Evolutionary conservation across 2,113 vertebrate genomes (phyloP), one percentile per base, ranked within the genome.

Genomic region (Centrocercus urophasianus): DNA sequence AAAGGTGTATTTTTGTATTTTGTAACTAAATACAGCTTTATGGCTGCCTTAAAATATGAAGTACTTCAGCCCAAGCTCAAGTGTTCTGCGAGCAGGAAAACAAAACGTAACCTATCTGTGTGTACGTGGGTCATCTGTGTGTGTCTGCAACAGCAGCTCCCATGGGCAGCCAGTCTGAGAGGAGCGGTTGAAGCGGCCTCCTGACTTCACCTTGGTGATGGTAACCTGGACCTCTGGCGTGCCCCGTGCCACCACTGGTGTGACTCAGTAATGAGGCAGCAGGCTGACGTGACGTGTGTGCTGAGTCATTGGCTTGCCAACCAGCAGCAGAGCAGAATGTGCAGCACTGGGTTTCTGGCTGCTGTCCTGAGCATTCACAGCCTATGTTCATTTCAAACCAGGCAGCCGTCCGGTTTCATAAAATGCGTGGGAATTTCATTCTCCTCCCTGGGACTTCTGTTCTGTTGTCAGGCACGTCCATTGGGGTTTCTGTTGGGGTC

Each of bases 281-380:
- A 59, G 48, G 17, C 3, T 48, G 82, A 48, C 70, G 42, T 25
- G 54, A 38, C 34, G 1, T 36, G 5, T 3, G 19, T 77, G 83
- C 78, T 70, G 83, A 64, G 65, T 90, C 85, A 95, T 88, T 86
- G 92, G 48, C 93, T 89, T 73, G 54, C 25, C 34, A 52, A 21
- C 73, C 73, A 67, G 3, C 79, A 73, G 88, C 79, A 48, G 56
- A 59, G 67, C 59, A 64, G 45, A 82, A 67, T 50, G 75, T 77
- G 76, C 75, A 36, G 71, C 63, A 1, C 0, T 52, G 83, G 67
- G 28, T 38, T 86, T 88, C 21, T 86, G 90, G 72, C 86, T 94
- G 79, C 92, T 72, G 79, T 91, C 77, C 83, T 74, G 73, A 43
- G 32, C 50, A 30, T 83, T 91, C 86, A 34, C 86, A 38, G 75